Evolutionary conservation across 1,140 invertebrate genomes (phyloP).

Genomic region (Scylla paramamosain): DNA sequence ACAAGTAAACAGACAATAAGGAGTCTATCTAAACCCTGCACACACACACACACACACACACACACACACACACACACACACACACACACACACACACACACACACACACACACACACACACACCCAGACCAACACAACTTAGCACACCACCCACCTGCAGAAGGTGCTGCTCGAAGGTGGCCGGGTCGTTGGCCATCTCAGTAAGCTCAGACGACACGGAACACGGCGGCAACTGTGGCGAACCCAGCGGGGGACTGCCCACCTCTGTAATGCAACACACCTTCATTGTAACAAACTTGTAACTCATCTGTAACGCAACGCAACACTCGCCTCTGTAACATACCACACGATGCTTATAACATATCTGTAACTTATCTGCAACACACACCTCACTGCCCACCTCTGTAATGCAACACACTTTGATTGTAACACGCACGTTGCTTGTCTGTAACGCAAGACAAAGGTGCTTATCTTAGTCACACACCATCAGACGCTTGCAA

Average conservation of each 20-base stretch:
- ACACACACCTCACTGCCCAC: no score
- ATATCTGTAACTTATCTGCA: no score
- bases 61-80: conserved; percentile 36
- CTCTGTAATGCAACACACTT: no score
- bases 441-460: no score
- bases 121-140: not conserved
- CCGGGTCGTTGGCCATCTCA: conserved; percentile 78
- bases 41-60: conserved; percentile 52
- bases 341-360: no score
- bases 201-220: conserved; percentile 77
- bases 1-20: no score
- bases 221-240: conserved; percentile 56
- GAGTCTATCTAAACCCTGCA: not conserved
- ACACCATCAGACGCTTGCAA: no score
- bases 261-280: conserved; percentile 39
- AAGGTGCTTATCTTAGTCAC: no score
- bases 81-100: conserved; percentile 57
- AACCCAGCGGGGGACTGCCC: conserved; percentile 54
- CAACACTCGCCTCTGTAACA: no score
- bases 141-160: conserved; percentile 81
- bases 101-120: conserved; percentile 32
- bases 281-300: no score
- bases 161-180: conserved; percentile 83
- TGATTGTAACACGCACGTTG: no score
- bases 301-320: no score